Percentiles rank a stretch among this genome's conserved stretches.
Conservation (phyloP, 2,888 invertebrate genomes). For the Chromoteleia sp. region DNA sequence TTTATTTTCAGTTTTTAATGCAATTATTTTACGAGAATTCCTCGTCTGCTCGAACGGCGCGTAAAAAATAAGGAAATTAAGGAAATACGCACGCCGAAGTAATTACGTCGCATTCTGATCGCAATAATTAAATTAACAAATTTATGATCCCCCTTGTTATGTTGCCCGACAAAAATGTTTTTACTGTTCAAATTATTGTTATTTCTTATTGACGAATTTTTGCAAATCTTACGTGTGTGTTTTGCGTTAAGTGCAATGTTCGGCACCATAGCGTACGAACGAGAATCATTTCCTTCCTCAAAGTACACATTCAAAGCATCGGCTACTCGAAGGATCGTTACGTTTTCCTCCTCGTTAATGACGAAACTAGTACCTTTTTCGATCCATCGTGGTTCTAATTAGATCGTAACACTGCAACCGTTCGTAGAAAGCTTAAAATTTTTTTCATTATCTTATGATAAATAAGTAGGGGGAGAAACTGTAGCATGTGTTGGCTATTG, state of each 20-base stretch:
- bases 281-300: conserved; percentile 70
- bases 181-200: conserved; percentile 34
- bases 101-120: conserved; percentile 55
- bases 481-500: conserved; percentile 37
- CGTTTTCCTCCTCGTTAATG: conserved; percentile 74
- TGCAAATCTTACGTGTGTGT: conserved; percentile 3
- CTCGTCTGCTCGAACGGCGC: conserved; percentile 22
- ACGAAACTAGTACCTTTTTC: conserved; percentile 76
- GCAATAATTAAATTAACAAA: conserved; percentile 57
- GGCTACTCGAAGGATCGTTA: conserved; percentile 66
- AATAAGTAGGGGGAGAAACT: conserved; percentile 14
- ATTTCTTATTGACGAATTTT: conserved; percentile 22
- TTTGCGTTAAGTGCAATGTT: conserved; percentile 72
- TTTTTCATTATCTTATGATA: conserved; percentile 43
- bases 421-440: conserved; percentile 33
- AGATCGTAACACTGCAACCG: conserved; percentile 69
- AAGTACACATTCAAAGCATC: conserved; percentile 65
- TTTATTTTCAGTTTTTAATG: conserved; percentile 54
- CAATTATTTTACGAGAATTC: conserved; percentile 40
- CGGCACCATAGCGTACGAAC: conserved; percentile 71
- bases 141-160: not conserved
- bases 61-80: conserved; percentile 50
- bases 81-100: conserved; percentile 36
- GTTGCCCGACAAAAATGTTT: conserved; percentile 20
- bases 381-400: conserved; percentile 77